Base-by-base conservation (phyloP, 2,888 invertebrate genomes). In the Megalurothrips usitatus region DNA sequence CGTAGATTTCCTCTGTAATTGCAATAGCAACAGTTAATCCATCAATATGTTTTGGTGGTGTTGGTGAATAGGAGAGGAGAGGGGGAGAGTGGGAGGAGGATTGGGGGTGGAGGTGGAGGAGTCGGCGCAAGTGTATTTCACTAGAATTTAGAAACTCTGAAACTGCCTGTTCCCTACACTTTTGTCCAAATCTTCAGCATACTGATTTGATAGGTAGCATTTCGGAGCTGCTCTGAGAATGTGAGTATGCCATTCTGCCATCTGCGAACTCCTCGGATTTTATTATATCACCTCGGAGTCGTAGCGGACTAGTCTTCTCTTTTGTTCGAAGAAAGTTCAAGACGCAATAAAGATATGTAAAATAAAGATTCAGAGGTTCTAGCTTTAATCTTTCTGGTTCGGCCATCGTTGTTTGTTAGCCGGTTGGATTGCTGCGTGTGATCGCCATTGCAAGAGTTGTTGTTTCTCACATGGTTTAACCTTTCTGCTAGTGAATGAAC, bases 281-380 rank as follows among this genome's bases (percentile, higher is more conserved):
- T 17, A n/a, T 58, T n/a, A 19, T 1, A 19, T 58, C 58, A 6
- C 19, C 10, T 12, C 58, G 58, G 6, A 43, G 34, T 43, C 17
- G 58, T 58, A 19, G 10, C n/a, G n/a, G 58, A n/a, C 58, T 58
- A 14, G 14, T 58, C 58, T 17, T 6, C 58, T 58, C 14, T 58
- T 17, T 58, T 58, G 58, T 58, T n/a, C 14, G 14, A 43, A 19
- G 6, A 58, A 58, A 19, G 14, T 17, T n/a, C 6, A 58, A 14
- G 19, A 19, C 0, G 17, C 17, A 14, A 58, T 8, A 19, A 28
- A 78, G 78, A 75, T 82, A 82, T 82, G 81, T 81, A 78, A 83
- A 82, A 79, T 79, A 75, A 1, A 81, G 82, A 78, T 80, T 79
- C 68, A 80, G 79, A 34, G 81, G 81, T 81, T 80, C 82, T 52